Percentiles rank a stretch among this genome's conserved stretches.
phyloP scores from a whole-genome alignment of 2,797 vertebrate genomes.

The Falco novaeseelandiae region DNA sequence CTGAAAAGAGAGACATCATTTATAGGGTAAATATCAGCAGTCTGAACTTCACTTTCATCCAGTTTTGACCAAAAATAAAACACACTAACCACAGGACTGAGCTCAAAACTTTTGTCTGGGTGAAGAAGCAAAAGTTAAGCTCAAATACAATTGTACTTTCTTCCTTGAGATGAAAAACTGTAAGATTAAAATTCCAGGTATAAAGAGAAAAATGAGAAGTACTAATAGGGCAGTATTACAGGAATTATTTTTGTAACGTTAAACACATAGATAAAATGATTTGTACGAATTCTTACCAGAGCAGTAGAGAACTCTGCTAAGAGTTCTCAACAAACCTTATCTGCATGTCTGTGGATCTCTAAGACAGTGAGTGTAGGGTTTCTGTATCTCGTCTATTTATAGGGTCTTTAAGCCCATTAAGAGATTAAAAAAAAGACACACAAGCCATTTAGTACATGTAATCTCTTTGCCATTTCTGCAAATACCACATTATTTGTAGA shows the following conservation, averaged over 20 bases:
- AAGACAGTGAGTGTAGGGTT: neutral
- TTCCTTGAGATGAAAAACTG: neutral
- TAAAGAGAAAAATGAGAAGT: neutral
- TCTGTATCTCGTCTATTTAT: neutral
- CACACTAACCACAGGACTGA: neutral
- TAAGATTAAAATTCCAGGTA: neutral
- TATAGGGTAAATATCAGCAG: neutral
- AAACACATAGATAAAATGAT: neutral
- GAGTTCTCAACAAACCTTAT: neutral
- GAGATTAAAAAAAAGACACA: neutral
- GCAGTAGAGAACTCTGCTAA: neutral
- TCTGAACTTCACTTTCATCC: neutral
- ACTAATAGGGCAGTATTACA: neutral
- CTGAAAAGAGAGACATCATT: neutral
- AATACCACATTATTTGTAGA: neutral
- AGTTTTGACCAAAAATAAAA: neutral
- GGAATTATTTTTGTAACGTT: neutral
- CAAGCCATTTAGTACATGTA: neutral
- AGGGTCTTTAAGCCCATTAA: neutral
- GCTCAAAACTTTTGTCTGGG: neutral
- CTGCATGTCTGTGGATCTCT: neutral
- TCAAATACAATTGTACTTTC: neutral
- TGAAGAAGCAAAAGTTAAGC: neutral
- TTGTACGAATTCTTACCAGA: neutral
- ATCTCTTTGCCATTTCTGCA: constrained; percentile 5